Percentiles rank a stretch among this genome's conserved stretches.
These are phyloP conservation scores for Panorpa germanica DNA, from an alignment of 2,888 invertebrate genomes.

Conservation along the genomic window DNA sequence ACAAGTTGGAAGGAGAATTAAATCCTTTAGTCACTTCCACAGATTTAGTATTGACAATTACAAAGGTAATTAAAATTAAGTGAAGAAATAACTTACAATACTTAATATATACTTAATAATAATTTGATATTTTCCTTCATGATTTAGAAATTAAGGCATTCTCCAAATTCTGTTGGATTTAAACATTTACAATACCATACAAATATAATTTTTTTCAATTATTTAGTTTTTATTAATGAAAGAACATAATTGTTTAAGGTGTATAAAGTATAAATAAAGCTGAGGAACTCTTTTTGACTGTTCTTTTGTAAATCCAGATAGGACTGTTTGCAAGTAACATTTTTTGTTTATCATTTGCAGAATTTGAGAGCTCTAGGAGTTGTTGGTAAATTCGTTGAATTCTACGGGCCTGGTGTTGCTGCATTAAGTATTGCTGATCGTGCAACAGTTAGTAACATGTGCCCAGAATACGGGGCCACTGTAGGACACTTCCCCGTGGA, in stretches of 20 bases:
- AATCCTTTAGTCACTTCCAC: constrained; percentile 81
- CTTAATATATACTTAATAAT: background rate
- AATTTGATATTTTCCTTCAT: background rate
- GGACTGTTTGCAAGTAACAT: no score
- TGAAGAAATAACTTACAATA: background rate
- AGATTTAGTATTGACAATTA: constrained; percentile 91
- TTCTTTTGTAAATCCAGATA: no score
- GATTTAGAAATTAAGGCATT: background rate
- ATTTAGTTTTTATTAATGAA: no score
- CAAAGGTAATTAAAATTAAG: constrained; percentile 54
- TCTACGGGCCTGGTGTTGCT: constrained; percentile 86
- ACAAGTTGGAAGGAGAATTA: constrained; percentile 65
- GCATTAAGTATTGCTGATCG: constrained; percentile 89
- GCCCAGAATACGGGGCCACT: constrained; percentile 95
- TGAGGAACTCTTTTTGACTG: no score
- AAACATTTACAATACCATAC: no score
- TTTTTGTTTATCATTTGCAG: constrained; percentile 23
- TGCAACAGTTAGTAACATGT: constrained; percentile 98
- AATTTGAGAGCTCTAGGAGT: constrained; percentile 85
- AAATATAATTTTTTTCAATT: no score
- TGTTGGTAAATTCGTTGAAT: constrained; percentile 97
- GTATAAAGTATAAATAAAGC: no score
- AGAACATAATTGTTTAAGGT: no score
- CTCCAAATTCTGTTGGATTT: no score
- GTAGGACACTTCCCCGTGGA: constrained; percentile 92